phyloP scores from a whole-genome alignment of 2,113 vertebrate genomes.

The Nettapus auritus region DNA sequence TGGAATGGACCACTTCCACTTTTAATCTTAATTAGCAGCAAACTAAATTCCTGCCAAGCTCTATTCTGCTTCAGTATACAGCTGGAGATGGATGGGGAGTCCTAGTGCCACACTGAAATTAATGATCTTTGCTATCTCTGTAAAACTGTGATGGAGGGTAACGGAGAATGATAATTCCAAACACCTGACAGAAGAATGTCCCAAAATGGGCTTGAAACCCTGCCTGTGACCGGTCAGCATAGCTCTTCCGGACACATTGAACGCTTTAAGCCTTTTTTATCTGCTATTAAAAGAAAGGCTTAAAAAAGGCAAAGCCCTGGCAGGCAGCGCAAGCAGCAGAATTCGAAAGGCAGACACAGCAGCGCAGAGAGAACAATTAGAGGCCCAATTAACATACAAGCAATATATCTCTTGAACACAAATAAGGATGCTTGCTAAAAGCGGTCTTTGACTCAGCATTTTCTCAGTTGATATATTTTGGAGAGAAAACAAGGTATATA shows the following conservation, averaged over 20 bases:
- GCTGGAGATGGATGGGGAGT: neutral
- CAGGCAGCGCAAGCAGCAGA: neutral
- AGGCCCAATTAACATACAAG: neutral
- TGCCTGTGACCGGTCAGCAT: fast-evolving
- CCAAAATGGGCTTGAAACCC: neutral
- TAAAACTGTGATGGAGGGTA: neutral
- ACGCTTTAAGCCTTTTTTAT: neutral
- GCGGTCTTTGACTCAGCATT: neutral
- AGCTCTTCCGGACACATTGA: fast-evolving
- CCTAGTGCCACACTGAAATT: neutral
- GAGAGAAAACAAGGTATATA: neutral
- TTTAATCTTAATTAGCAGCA: slow-evolving; percentile 35
- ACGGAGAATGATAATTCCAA: neutral
- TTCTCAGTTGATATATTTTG: neutral
- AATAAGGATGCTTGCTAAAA: neutral
- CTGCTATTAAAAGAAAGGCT: neutral
- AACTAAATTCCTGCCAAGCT: neutral
- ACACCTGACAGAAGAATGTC: neutral
- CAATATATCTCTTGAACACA: neutral
- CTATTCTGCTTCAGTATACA: neutral
- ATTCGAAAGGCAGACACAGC: neutral
- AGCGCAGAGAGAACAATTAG: neutral
- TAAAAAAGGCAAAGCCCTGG: neutral
- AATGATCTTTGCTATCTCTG: neutral
- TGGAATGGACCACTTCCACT: neutral